phyloP scores from a whole-genome alignment of 2,888 invertebrate genomes.

The Digitonthophagus gazella region DNA sequence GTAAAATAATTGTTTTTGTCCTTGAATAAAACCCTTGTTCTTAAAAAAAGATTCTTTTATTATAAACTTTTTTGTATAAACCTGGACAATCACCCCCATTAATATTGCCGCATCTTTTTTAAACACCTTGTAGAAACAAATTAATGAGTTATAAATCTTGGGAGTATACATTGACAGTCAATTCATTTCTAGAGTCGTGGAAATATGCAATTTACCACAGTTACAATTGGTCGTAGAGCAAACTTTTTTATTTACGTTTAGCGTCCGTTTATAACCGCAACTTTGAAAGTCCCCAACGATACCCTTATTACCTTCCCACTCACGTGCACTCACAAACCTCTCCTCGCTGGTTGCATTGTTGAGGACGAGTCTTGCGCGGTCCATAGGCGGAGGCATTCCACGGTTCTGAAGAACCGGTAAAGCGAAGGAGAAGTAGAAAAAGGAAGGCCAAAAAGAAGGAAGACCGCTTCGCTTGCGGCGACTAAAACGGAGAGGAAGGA shows the following conservation, averaged over 20 bases:
- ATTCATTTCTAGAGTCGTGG: background rate
- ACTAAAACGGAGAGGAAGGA: background rate
- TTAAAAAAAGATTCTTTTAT: no score
- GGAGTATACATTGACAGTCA: background rate
- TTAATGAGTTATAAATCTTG: background rate
- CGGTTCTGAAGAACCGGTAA: background rate
- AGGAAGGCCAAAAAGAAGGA: background rate
- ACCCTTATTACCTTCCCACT: background rate
- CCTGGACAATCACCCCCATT: no score
- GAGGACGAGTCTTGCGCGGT: background rate
- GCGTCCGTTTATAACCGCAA: background rate
- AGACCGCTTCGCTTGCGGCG: background rate
- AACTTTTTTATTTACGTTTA: background rate
- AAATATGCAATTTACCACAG: background rate
- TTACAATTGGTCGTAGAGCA: background rate
- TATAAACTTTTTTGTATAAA: no score
- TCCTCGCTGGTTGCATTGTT: background rate
- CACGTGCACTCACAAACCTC: background rate
- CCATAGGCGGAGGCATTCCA: background rate
- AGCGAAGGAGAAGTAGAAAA: background rate
- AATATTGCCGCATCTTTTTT: no score
- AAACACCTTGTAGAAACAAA: background rate
- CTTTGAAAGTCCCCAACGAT: background rate
- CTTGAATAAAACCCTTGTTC: no score
- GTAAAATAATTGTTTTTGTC: no score